Conservation (phyloP, 2,797 vertebrate genomes). For the Corythornis leucogaster region DNA sequence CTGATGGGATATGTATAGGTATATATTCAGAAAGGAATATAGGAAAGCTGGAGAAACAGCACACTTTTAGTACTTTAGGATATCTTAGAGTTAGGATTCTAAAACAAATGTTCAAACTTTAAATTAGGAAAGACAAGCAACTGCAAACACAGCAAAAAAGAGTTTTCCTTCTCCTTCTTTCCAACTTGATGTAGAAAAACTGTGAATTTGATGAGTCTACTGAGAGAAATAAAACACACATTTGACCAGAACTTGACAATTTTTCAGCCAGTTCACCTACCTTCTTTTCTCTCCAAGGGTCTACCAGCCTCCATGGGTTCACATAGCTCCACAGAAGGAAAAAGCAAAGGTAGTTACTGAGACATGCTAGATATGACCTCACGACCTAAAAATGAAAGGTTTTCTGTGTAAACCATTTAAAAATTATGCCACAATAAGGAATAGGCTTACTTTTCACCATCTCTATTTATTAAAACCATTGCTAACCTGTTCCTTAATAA, state of each 20-base stretch:
- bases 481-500: constrained; percentile 19
- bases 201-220: constrained; percentile 27
- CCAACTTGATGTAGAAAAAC: neutral
- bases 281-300: neutral
- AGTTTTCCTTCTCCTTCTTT: neutral
- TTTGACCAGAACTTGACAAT: neutral
- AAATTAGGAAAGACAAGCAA: neutral
- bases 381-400: neutral
- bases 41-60: neutral
- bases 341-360: neutral
- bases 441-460: constrained; percentile 22
- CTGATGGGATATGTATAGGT: neutral
- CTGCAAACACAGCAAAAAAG: neutral
- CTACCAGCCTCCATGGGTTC: neutral
- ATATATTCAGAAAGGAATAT: neutral
- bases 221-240: constrained; percentile 8
- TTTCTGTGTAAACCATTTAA: constrained; percentile 15
- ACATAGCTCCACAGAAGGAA: neutral
- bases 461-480: constrained; percentile 32
- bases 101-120: neutral
- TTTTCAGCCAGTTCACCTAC: neutral
- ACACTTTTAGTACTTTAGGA: neutral
- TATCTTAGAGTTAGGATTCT: neutral
- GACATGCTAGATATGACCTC: neutral
- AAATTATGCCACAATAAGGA: neutral